Percentiles rank a stretch among this genome's conserved stretches.
Conservation (phyloP, 2,888 invertebrate genomes). For the Mythimna albipuncta region DNA sequence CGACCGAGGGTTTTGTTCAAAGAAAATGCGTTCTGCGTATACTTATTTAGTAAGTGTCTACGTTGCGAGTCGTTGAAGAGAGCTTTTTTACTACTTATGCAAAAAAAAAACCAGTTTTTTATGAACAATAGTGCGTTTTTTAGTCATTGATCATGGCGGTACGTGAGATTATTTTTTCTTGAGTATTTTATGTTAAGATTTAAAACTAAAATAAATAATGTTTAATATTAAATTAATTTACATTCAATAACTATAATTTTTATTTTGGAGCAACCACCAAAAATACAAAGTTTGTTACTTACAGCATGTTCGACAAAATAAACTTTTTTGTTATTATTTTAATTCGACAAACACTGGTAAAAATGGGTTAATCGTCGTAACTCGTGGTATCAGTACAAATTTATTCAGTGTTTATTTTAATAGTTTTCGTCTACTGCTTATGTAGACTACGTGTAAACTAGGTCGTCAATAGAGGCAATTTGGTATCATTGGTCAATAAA, state of each 20-base stretch:
- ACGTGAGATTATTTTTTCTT: background rate
- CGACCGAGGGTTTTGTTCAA: constrained; percentile 13
- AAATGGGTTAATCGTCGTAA: background rate
- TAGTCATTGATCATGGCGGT: background rate
- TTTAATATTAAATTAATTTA: background rate
- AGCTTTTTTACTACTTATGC: background rate
- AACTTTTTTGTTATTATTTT: background rate
- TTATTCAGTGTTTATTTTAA: constrained; percentile 23
- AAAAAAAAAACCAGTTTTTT: background rate
- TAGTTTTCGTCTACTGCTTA: constrained; percentile 22
- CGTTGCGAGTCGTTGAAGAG: constrained; percentile 59
- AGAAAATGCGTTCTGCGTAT: constrained; percentile 53
- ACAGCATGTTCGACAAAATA: background rate
- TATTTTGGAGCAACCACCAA: background rate
- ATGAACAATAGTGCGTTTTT: background rate
- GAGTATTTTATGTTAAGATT: background rate
- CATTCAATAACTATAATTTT: background rate
- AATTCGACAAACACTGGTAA: background rate
- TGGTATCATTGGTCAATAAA: constrained; percentile 64
- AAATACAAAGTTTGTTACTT: background rate
- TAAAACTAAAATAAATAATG: background rate
- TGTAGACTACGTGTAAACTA: constrained; percentile 60
- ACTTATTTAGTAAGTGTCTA: constrained; percentile 69
- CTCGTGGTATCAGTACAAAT: background rate
- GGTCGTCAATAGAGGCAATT: constrained; percentile 72